These are phyloP conservation scores for Pomacea canaliculata DNA, from an alignment of 2,888 invertebrate species.

Conservation along the genomic window DNA sequence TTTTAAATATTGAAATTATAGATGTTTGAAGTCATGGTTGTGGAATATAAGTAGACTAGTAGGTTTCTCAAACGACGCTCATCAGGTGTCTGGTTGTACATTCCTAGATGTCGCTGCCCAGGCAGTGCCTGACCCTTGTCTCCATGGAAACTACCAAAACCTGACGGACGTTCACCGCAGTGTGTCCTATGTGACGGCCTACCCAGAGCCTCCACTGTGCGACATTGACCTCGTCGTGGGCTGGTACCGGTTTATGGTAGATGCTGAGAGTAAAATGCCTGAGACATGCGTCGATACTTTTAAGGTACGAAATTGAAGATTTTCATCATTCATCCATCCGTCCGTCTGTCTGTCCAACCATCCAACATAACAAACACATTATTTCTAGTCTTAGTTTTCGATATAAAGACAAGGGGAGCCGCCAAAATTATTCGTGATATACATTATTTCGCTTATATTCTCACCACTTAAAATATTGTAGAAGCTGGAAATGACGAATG, in stretches of 20 bases:
- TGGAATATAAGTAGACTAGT: too few species aligned
- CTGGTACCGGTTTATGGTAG: constrained; percentile 30
- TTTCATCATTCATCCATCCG: not conserved
- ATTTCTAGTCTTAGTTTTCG: too few species aligned
- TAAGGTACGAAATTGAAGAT: not conserved
- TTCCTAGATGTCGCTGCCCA: not conserved
- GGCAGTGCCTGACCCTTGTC: not conserved
- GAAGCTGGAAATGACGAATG: too few species aligned
- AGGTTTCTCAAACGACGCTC: too few species aligned
- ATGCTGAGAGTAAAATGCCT: constrained; percentile 29
- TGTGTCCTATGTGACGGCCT: constrained; percentile 11
- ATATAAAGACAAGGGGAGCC: too few species aligned
- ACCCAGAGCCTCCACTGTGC: constrained; percentile 26
- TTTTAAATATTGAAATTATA: too few species aligned
- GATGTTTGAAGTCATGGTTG: too few species aligned
- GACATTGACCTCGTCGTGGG: constrained; percentile 23
- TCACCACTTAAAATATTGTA: too few species aligned
- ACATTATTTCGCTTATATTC: not conserved
- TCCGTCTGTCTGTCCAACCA: not conserved
- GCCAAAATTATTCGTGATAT: not conserved
- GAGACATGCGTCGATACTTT: constrained; percentile 20
- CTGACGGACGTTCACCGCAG: not conserved
- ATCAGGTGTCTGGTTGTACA: too few species aligned
- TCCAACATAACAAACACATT: not conserved
- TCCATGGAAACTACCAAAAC: not conserved